Base-by-base conservation (phyloP, 1,140 invertebrate species). In the Gonatopus flavifemur region DNA sequence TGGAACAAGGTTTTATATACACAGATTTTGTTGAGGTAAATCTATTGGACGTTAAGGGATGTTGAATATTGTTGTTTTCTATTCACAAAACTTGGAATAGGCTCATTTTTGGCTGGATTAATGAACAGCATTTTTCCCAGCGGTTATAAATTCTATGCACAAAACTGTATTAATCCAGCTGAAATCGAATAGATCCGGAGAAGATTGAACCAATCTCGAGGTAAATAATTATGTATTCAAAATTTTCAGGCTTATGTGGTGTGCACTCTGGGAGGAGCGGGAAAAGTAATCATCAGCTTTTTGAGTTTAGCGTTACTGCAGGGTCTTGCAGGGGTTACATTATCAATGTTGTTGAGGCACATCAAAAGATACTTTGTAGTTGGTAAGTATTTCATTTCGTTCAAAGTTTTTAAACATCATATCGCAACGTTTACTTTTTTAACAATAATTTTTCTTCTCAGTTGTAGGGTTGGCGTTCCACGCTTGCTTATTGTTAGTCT, bases 1-100 rank as follows among this genome's bases (percentile, higher is more conserved):
- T 88, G 30, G 86, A 88, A 66, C 86, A 88, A 67, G 86, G 85
- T 51, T 88, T 88, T 64, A 86, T 88, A 65, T 86, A 84, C 59
- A 82, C 86, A 4, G 86, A 86, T 58, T 88, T 87, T 67, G 83
- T 84, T 50, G 86, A 86, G 78, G 86, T 86, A 60, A 67, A 53
- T 49, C 33, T 15, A 7, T n/a, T 46, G 21, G 20, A 12, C 32
- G 18, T 30, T 35, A 18, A 19, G 15, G 1, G 15, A 30, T 3
- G n/a, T 21, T 22, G 40, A 21, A 13, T 28, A 19, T 28, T 25
- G 51, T 22, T 22, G 24, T 22, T 18, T 16, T 18, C 8, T 31
- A 24, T 25, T 1, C 3, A 31, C 5, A 18, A 13, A n/a, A 16
- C 4, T n/a, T 8, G 13, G 7, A 30, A 8, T 19, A n/a, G 9